phyloP scores from a whole-genome alignment of 2,797 vertebrate genomes.

The Hirundo rustica region DNA sequence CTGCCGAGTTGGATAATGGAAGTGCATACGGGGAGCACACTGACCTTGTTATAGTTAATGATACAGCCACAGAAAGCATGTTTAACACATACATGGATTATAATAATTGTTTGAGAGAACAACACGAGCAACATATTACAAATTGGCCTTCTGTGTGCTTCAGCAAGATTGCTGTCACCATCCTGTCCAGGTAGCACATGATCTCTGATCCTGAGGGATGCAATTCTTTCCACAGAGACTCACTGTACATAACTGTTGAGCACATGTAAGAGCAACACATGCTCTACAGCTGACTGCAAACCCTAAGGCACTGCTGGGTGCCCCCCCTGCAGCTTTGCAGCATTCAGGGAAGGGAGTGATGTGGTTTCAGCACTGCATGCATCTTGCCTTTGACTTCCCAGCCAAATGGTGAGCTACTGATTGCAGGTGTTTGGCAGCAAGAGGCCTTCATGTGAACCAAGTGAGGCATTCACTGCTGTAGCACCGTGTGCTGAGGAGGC shows the following conservation, averaged over 20 bases:
- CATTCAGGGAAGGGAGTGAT: not conserved
- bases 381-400: not conserved
- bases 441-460: not conserved
- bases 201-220: not conserved
- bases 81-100: not conserved
- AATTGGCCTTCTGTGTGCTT: not conserved
- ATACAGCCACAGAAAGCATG: not conserved
- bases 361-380: accelerated
- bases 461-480: not conserved
- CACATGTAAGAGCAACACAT: accelerated
- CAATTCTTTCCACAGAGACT: not conserved
- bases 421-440: not conserved
- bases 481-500: accelerated
- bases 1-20: not conserved
- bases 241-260: not conserved
- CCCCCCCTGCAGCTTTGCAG: not conserved
- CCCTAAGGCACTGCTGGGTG: not conserved
- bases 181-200: accelerated
- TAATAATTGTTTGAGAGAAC: not conserved
- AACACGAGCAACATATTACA: not conserved
- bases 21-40: not conserved
- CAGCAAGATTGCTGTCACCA: not conserved
- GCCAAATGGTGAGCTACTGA: not conserved
- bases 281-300: not conserved
- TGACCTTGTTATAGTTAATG: not conserved